Base-by-base conservation (phyloP, 2,888 invertebrate genomes). In the Drosophila atroscutellata region DNA sequence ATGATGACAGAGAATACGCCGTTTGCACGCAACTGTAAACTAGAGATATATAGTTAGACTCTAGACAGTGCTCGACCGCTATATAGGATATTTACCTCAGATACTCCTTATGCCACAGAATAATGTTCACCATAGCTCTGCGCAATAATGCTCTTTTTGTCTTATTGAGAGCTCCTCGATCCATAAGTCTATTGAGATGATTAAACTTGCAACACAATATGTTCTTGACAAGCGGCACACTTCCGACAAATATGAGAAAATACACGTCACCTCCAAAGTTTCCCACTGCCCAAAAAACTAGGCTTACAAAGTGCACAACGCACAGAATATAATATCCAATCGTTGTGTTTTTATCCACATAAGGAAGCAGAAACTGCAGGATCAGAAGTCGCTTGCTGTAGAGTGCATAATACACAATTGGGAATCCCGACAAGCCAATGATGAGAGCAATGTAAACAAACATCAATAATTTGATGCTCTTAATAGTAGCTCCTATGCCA, bases 201-300 rank as follows among this genome's bases (percentile, higher is more conserved):
- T 72, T 57, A 26, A 78, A 80, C 55, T 82, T 86, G 15, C 75
- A 56, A 1, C 58, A 57, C 8, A 86, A 50, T 30, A 86, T 73
- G 49, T 86, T 76, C 50, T 79, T 86, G 0, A 77, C 30, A 8
- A 86, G 49, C 1, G 81, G 79, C 11, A 81, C 63, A 47, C 78
- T 74, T 15, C 56, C 37, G 2, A 80, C 56, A 4, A 75, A 75
- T 0, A 65, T 45, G 24, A 86, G 67, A 26, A 81, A 39, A 47
- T 72, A 81, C 77, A 80, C 68, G 37, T 86, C 86, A 0, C 63
- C 63, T 0, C 68, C 73, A 73, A 73, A 84, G 32, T 86, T 87
- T 1, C 86, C 83, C 54, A 86, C 70, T 0, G 39, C 61, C 0
- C 84, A 84, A 9, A 86, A 15, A 8, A 2, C 0, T 0, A 87